Evolutionary conservation across 2,888 invertebrate species (phyloP).

Genomic region (Drosophila pegasa): DNA sequence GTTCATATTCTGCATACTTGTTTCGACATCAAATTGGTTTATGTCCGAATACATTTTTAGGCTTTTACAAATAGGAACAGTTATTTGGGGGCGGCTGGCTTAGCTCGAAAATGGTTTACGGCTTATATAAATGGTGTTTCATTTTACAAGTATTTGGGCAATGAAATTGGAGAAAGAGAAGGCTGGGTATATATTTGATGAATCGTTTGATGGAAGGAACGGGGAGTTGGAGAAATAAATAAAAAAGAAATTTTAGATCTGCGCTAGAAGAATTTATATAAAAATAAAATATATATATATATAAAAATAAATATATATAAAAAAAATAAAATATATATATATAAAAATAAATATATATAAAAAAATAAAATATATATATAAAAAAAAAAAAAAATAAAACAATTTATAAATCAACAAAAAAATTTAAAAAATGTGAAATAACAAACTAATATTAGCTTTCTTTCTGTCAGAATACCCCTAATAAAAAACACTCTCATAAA

Average conservation of each 20-base stretch:
- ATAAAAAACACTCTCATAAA: no score
- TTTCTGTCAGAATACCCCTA: not conserved
- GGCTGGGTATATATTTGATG: not conserved
- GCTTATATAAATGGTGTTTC: not conserved
- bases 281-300: no score
- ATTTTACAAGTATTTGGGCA: not conserved
- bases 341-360: no score
- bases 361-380: no score
- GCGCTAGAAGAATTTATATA: no score
- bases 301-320: no score
- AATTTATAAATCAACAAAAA: no score
- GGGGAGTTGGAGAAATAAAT: not conserved
- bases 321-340: no score
- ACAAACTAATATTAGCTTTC: no score
- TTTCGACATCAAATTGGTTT: conserved; percentile 37
- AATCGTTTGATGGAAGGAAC: no score
- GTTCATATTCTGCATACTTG: conserved; percentile 26
- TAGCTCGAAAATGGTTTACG: not conserved
- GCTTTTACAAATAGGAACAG: not conserved
- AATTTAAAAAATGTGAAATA: no score
- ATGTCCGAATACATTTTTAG: conserved; percentile 33
- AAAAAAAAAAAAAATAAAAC: no score
- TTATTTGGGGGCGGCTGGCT: not conserved
- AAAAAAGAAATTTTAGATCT: not conserved
- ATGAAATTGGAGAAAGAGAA: not conserved